Base-by-base conservation (phyloP, 2,888 invertebrate species). In the Drosophila imparisetae region DNA sequence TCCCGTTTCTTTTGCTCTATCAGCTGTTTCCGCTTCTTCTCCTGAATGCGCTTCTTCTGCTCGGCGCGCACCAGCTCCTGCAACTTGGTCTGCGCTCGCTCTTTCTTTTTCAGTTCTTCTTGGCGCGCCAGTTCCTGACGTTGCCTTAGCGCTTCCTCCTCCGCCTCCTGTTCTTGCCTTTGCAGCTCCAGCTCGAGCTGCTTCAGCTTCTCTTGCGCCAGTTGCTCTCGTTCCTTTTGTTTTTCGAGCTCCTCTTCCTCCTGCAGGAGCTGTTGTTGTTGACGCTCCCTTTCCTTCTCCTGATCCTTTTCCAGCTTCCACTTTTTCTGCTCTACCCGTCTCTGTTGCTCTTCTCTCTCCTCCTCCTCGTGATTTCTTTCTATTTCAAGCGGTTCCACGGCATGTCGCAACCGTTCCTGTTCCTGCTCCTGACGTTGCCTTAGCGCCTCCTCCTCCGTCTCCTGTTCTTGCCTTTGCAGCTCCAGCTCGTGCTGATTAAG, bases 301-400 rank as follows among this genome's bases (percentile, higher is more conserved):
- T 48, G 32, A 8, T 70, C 49, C 15, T 13, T 21, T 24, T 50
- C 57, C 2, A 50, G 62, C 32, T 62, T 32, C 21, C 38, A 34
- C 40, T 59, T 45, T 13, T 48, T 30, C 13, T 48, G 49, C n/a
- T 53, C 70, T 5, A 2, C 36, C 15, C 30, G 24, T 15, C 59
- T 54, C 21, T 66, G 42, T 13, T 62, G 45, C 4, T 59, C 30
- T 2, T 40, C 29, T 1, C 32, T 42, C 21, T 50, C n/a, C 10
- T 79, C 66, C 18, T 62, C 50, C 15, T 69, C 54, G 13, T 53
- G 27, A 4, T 61, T 61, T 10, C 21, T 57, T 45, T 15, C 45
- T 24, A 45, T 24, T 24, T 45, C 45, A 45, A 45, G 8, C 24
- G 24, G 15, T 45, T 24, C 21, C 8, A 8, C 24, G 15, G 45